Evolutionary conservation across 2,888 invertebrate genomes (phyloP).

Genomic region (Torymus tubicola): DNA sequence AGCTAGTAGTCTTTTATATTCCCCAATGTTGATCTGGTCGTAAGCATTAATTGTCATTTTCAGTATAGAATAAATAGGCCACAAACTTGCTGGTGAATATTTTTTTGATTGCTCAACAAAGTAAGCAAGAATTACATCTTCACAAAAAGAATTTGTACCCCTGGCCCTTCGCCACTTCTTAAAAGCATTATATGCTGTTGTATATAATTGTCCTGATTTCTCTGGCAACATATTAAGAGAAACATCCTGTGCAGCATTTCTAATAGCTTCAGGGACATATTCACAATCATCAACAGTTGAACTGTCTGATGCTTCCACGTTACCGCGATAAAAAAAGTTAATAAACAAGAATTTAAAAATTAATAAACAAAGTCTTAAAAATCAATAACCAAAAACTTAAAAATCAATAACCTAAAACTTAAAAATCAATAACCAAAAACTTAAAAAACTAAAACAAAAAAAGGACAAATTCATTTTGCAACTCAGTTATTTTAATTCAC

Average conservation of each 20-base stretch:
- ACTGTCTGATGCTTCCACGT: too few species aligned
- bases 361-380: too few species aligned
- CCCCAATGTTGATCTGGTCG: background rate
- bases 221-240: conserved; percentile 18
- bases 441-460: too few species aligned
- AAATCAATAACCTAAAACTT: too few species aligned
- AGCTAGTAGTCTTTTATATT: background rate
- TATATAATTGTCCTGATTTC: conserved; percentile 39
- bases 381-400: too few species aligned
- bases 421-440: too few species aligned
- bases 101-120: conserved; percentile 40
- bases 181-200: conserved; percentile 35
- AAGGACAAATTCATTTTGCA: too few species aligned
- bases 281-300: too few species aligned
- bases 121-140: conserved; percentile 49
- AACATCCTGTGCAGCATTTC: background rate
- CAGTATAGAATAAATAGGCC: conserved; percentile 53
- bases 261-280: too few species aligned
- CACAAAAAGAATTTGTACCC: conserved; percentile 21
- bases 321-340: too few species aligned
- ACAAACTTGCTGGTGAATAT: conserved; percentile 44
- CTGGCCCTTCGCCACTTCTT: conserved; percentile 38
- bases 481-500: too few species aligned
- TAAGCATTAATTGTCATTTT: conserved; percentile 12
- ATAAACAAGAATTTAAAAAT: too few species aligned